phyloP scores from a whole-genome alignment of 2,797 vertebrate genomes.

The Trachops cirrhosus region DNA sequence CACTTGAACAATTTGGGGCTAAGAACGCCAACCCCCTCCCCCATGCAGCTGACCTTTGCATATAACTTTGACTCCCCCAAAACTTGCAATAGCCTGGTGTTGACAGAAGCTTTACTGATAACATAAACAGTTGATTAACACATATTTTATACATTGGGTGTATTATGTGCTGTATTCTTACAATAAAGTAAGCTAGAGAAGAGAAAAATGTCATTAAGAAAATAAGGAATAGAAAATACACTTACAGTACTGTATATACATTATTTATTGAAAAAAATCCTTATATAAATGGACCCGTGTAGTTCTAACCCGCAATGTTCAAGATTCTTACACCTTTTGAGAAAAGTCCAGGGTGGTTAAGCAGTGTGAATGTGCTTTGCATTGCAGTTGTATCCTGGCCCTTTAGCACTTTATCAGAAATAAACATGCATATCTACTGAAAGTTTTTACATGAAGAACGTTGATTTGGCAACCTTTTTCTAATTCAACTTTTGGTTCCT shows the following conservation, averaged over 20 bases:
- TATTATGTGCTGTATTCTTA: background rate
- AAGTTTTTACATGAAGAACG: slow-evolving; percentile 31
- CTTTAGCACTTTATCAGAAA: background rate
- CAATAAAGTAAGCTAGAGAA: background rate
- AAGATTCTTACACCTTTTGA: background rate
- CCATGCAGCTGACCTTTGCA: background rate
- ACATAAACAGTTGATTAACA: background rate
- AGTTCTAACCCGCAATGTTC: background rate
- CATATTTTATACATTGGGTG: background rate
- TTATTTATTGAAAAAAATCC: background rate
- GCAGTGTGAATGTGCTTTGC: background rate
- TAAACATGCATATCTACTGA: background rate
- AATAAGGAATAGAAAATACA: background rate
- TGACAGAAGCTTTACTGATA: background rate
- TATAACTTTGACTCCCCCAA: background rate
- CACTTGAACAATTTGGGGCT: background rate
- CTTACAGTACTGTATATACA: background rate
- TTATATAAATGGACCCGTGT: background rate
- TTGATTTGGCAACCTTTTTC: slow-evolving; percentile 30
- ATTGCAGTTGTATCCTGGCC: background rate
- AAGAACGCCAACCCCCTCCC: background rate
- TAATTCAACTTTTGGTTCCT: slow-evolving; percentile 9
- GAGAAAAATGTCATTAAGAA: background rate
- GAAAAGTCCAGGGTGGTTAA: background rate
- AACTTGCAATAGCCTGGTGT: background rate